Evolutionary conservation across 2,888 invertebrate species (phyloP).

Genomic region (Tricholauxania praeusta): DNA sequence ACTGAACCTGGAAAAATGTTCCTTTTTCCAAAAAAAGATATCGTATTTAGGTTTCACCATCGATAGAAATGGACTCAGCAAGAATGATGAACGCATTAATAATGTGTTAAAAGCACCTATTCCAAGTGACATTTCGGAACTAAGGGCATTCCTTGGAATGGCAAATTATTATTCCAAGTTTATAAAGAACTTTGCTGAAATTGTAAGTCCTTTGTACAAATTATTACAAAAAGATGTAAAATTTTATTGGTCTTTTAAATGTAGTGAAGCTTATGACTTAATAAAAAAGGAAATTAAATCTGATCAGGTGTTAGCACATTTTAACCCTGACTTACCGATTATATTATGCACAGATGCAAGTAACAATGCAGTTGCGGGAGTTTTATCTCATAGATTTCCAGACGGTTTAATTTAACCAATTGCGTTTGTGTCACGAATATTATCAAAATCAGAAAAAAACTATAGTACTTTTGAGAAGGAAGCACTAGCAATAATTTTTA

Average conservation of each 20-base stretch:
- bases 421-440: constrained; percentile 43
- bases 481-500: constrained; percentile 34
- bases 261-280: constrained; percentile 52
- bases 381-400: constrained; percentile 39
- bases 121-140: not conserved
- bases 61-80: too few species aligned
- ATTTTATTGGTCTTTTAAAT: constrained; percentile 9
- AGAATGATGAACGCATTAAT: constrained; percentile 34
- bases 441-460: constrained; percentile 39
- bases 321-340: constrained; percentile 40
- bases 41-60: too few species aligned
- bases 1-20: constrained; percentile 33
- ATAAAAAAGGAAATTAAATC: constrained; percentile 49
- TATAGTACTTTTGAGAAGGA: constrained; percentile 43
- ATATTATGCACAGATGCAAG: constrained; percentile 49
- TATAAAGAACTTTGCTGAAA: constrained; percentile 31
- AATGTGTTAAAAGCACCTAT: too few species aligned
- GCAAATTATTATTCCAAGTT: too few species aligned
- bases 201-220: constrained; percentile 46
- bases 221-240: constrained; percentile 10
- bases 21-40: constrained; percentile 37
- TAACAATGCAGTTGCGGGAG: constrained; percentile 38
- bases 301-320: constrained; percentile 44
- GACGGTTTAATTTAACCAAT: constrained; percentile 38
- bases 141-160: too few species aligned